phyloP scores from a whole-genome alignment of 2,888 invertebrate genomes.

The Erebia palarica region DNA sequence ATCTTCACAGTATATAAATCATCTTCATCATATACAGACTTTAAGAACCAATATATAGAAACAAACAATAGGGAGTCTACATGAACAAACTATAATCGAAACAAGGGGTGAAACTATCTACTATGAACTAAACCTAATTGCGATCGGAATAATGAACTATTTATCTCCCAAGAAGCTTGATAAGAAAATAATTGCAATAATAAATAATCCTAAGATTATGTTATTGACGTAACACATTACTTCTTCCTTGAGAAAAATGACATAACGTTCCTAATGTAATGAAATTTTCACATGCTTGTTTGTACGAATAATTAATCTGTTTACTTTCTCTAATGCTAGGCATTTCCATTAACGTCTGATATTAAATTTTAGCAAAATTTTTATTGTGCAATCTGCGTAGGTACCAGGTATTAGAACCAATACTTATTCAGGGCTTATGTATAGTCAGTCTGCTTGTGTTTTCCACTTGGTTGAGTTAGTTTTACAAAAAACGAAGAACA shows the following conservation, averaged over 20 bases:
- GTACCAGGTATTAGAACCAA: too few species aligned
- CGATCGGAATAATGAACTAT: neutral
- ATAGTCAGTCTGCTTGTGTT: neutral
- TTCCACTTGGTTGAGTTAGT: too few species aligned
- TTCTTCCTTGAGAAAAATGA: slow-evolving; percentile 20
- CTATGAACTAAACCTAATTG: neutral
- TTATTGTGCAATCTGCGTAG: neutral
- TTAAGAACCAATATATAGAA: too few species aligned
- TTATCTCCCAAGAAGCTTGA: neutral
- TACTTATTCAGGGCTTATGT: too few species aligned
- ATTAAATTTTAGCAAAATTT: neutral
- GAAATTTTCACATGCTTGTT: slow-evolving; percentile 13
- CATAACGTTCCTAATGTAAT: neutral
- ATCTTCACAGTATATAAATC: too few species aligned
- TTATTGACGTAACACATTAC: neutral
- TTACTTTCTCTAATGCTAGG: slow-evolving; percentile 8
- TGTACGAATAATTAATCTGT: slow-evolving; percentile 4
- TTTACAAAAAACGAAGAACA: too few species aligned
- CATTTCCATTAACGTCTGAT: neutral
- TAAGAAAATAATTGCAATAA: neutral
- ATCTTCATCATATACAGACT: too few species aligned
- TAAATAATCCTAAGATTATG: neutral
- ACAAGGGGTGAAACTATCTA: too few species aligned
- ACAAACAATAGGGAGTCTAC: too few species aligned
- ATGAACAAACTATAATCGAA: neutral